Evolutionary conservation across 2,797 vertebrate genomes (phyloP), one percentile per base, ranked within the genome.

Genomic region (Halcyon smyrnensis): DNA sequence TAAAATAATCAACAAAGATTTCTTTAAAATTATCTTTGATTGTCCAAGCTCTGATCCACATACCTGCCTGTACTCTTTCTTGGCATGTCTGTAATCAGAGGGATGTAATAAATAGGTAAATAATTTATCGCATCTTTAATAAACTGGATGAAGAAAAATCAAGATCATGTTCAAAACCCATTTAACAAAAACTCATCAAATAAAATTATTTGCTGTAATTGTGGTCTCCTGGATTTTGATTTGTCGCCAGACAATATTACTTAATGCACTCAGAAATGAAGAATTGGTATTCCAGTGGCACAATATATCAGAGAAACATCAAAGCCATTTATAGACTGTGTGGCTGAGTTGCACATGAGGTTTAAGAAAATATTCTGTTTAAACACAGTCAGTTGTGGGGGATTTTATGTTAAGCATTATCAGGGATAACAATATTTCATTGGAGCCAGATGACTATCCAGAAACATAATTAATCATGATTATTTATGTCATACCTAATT

Each of bases 401-500:
- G 0, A 1, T 57, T 89, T 84, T 43, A 37, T 69, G 43, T 60
- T 86, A 92, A 90, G 51, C 30, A 93, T 96, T 97, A 76, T 97
- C 75, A 95, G 8, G 60, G 87, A 93, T 93, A 95, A 89, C 60
- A 97, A 53, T 78, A 81, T 96, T 97, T 97, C 85, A 60, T 88
- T 78, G 95, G 73, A 96, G 91, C 73, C 78, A 97, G 84, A 97
- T 95, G 85, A 96, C 76, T 96, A 96, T 77, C 63, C 74, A 94
- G 92, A 92, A 96, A 95, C 54, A 90, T 92, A 97, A 96, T 97
- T 95, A 97, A 94, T 63, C 90, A 96, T 74, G 60, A 93, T 95
- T 93, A 96, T 96, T 96, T 97, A 95, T 91, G 74, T 90, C 94
- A 97, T 96, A 96, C 63, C 87, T 97, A 93, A 97, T 97, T 97